Percentiles rank a stretch among this genome's conserved stretches.
Conservation (phyloP, 2,888 invertebrate genomes). For the Clitarchus hookeri region DNA sequence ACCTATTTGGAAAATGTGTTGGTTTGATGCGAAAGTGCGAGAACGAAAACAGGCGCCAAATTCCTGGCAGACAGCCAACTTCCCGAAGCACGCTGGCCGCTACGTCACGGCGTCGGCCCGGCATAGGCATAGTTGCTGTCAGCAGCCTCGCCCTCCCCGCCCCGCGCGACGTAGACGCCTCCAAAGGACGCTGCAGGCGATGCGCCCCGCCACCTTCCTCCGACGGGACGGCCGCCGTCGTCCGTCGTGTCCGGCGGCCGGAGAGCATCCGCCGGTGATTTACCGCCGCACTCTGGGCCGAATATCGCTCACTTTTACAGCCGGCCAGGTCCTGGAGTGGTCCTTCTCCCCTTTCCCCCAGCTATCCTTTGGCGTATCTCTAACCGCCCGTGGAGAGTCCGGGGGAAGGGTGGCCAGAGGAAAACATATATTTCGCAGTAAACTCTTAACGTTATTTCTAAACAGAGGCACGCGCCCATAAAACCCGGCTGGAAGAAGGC, state of each 20-base stretch:
- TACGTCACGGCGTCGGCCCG: too few relatives aligned
- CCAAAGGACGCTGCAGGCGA: background rate
- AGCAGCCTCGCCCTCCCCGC: background rate
- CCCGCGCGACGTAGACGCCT: too few relatives aligned
- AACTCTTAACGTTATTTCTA: conserved; percentile 26
- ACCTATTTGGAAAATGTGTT: too few relatives aligned
- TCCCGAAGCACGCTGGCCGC: too few relatives aligned
- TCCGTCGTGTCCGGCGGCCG: background rate
- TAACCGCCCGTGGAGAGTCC: background rate
- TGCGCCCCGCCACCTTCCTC: background rate
- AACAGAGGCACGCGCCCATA: conserved; percentile 17
- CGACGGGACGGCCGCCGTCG: background rate
- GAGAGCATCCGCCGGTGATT: background rate
- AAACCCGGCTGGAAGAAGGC: background rate
- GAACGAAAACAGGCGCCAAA: too few relatives aligned
- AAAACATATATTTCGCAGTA: conserved; percentile 22
- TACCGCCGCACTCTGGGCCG: conserved; percentile 7
- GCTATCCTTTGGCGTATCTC: background rate
- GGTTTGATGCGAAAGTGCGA: too few relatives aligned
- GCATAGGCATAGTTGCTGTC: background rate
- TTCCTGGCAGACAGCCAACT: too few relatives aligned
- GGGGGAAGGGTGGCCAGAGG: background rate
- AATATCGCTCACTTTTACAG: conserved; percentile 7
- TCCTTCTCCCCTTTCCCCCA: background rate
- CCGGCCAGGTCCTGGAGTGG: background rate